Evolutionary conservation across 2,797 vertebrate species (phyloP), one percentile per base, ranked within the genome.

Genomic region (Sciurus carolinensis): DNA sequence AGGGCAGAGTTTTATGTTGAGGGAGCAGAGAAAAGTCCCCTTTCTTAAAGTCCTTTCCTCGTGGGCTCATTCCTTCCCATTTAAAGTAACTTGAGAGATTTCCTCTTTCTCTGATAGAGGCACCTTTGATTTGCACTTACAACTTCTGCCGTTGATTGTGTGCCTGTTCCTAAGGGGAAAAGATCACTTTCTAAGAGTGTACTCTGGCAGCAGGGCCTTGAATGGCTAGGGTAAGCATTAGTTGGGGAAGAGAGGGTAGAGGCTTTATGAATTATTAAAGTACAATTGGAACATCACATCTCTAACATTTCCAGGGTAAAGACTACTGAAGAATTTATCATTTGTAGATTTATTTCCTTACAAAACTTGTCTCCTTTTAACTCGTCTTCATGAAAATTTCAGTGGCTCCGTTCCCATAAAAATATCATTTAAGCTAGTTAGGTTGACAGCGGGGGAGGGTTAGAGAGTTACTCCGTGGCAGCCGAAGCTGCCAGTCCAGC

Each of bases 321-420:
- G 28, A 86, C 87, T 81, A 66, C 71, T 86, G 64, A 92, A 80
- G 92, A 93, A 92, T 92, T 93, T 80, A 96, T 90, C 92, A 92
- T 82, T 72, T 95, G 30, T 44, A 94, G 95, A 96, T 96, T 92
- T 96, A 94, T 94, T 96, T 86, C 69, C 87, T 88, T 92, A 82
- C 69, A 90, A 95, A 95, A 57, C 71, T 96, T 69, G 33, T 79
- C 84, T 95, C 67, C 91, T 96, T 94, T 95, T 97, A 95, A 96
- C 83, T 97, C 47, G 5, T 94, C 72, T 92, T 97, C 93, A 94
- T 96, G 90, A 97, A 97, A 96, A 91, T 95, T 90, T 95, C 76
- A 93, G 44, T 71, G 30, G 73, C 85, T 97, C 81, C 33, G 2
- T 75, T 80, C 76, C 91, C 71, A 86, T 83, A 93, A 92, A 96